phyloP scores from a whole-genome alignment of 2,888 invertebrate genomes.

The Hipparchia semele region DNA sequence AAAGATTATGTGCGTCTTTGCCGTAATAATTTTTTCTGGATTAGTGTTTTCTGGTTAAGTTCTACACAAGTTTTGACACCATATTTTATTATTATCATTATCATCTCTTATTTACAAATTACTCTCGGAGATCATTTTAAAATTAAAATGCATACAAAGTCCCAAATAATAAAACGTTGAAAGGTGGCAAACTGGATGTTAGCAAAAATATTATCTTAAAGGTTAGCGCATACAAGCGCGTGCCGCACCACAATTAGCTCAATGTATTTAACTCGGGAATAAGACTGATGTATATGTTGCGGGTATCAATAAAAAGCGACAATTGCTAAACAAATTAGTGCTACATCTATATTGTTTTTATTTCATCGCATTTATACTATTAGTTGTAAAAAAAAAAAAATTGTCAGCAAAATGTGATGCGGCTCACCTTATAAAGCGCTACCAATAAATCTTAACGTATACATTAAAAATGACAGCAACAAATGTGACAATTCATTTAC shows the following conservation, averaged over 20 bases:
- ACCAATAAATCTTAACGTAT: constrained; percentile 5
- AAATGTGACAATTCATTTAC: constrained; percentile 14
- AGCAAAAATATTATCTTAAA: constrained; percentile 17
- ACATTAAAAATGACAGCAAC: constrained; percentile 10
- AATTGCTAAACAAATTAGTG: too few relatives aligned
- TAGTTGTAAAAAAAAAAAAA: too few relatives aligned
- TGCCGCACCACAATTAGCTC: not conserved
- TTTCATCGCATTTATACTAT: too few relatives aligned
- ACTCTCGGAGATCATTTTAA: constrained; percentile 32
- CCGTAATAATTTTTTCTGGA: constrained; percentile 3
- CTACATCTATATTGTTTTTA: too few relatives aligned
- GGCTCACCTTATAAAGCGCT: not conserved
- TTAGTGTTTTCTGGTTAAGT: not conserved
- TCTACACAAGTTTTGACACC: constrained; percentile 23
- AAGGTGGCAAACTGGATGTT: constrained; percentile 12
- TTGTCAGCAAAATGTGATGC: not conserved
- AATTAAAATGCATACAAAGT: constrained; percentile 30
- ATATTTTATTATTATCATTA: constrained; percentile 8
- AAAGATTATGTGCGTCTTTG: constrained; percentile 18
- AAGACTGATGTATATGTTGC: too few relatives aligned
- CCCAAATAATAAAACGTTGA: constrained; percentile 22
- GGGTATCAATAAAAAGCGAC: too few relatives aligned
- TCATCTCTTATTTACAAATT: constrained; percentile 31
- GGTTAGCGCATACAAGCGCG: not conserved
- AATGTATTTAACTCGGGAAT: not conserved